phyloP scores from a whole-genome alignment of 2,888 invertebrate genomes.

The Cyclophora albipunctata region DNA sequence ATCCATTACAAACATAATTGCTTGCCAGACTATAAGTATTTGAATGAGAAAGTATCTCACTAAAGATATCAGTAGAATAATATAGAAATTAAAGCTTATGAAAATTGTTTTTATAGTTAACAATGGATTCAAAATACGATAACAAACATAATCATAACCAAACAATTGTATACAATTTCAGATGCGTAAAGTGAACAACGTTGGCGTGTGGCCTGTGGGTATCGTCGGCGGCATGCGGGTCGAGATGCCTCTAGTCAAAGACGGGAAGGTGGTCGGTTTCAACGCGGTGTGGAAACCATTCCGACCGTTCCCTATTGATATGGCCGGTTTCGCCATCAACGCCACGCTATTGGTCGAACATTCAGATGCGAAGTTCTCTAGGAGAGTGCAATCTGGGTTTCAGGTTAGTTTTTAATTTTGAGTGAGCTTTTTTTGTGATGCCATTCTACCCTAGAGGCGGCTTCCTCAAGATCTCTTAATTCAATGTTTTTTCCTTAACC shows the following conservation, averaged over 20 bases:
- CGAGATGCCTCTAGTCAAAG: constrained; percentile 87
- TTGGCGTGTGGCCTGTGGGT: constrained; percentile 97
- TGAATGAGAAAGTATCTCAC: too few species aligned
- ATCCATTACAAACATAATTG: too few species aligned
- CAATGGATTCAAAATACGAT: too few species aligned
- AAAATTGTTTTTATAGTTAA: too few species aligned
- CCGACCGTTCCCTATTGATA: constrained; percentile 95
- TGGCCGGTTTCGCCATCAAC: constrained; percentile 97
- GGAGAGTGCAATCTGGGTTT: constrained; percentile 89
- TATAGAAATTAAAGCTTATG: too few species aligned
- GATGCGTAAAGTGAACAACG: constrained; percentile 87
- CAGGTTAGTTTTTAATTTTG: constrained; percentile 65
- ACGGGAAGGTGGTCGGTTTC: constrained; percentile 72
- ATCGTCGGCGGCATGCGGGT: constrained; percentile 96
- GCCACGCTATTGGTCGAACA: constrained; percentile 81
- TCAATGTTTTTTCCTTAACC: too few species aligned
- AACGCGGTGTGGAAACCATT: constrained; percentile 91
- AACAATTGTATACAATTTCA: constrained; percentile 33
- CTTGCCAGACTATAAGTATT: too few species aligned
- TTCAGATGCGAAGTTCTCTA: constrained; percentile 85
- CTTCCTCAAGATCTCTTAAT: too few species aligned
- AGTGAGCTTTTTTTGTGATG: background rate
- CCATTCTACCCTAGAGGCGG: background rate
- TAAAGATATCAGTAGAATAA: too few species aligned
- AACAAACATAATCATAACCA: too few species aligned